phyloP scores from a whole-genome alignment of 37 sponge, comb jelly and placozoan species.

The Petrosia ficiformis region DNA sequence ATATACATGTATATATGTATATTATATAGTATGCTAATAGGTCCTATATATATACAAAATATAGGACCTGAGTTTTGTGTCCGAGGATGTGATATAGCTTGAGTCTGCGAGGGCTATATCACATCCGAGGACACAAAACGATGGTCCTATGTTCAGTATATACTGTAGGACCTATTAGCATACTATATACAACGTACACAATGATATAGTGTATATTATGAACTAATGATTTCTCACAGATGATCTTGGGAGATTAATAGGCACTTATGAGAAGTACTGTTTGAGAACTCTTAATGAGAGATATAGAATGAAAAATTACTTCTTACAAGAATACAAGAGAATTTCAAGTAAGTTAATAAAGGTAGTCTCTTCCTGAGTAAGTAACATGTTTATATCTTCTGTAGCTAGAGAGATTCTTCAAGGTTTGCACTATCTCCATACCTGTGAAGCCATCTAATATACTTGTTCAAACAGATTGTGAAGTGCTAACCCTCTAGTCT shows the following conservation, averaged over 20 bases:
- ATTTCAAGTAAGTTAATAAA: not conserved
- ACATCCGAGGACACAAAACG: too few relatives aligned
- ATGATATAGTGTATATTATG: not conserved
- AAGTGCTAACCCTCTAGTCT: not conserved
- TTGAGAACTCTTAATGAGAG: not conserved
- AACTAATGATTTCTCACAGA: not conserved
- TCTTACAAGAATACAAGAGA: not conserved
- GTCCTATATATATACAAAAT: too few relatives aligned
- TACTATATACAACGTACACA: too few relatives aligned
- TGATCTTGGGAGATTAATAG: slow-evolving; percentile 3
- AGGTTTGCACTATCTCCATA: too few relatives aligned
- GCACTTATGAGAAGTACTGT: slow-evolving; percentile 8
- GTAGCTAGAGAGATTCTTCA: too few relatives aligned
- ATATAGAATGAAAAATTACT: not conserved
- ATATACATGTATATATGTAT: too few relatives aligned
- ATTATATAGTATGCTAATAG: too few relatives aligned
- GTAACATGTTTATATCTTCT: not conserved
- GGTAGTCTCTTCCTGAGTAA: not conserved
- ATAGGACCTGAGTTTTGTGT: too few relatives aligned
- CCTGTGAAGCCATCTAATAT: slow-evolving; percentile 7
- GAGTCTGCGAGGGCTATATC: too few relatives aligned
- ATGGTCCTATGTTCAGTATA: too few relatives aligned
- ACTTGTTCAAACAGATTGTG: not conserved
- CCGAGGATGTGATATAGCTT: too few relatives aligned
- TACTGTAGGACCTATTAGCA: too few relatives aligned